Base-by-base conservation (phyloP, 2,888 invertebrate species). In the Piscicola geometra region DNA sequence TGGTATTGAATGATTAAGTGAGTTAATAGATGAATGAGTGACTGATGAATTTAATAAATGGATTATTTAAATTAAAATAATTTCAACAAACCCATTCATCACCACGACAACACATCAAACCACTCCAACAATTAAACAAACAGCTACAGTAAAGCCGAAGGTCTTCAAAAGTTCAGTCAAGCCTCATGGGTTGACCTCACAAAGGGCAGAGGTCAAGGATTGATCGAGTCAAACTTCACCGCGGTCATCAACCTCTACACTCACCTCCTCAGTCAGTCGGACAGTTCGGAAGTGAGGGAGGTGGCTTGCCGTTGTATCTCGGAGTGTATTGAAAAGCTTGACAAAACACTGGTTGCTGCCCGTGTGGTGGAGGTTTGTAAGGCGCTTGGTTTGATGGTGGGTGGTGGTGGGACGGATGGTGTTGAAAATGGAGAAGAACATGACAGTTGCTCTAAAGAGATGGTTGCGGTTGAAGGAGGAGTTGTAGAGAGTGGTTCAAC, bases 271-370 rank as follows among this genome's bases (percentile, higher is more conserved):
- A 5, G 12, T 5, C 35, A 35, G 28, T 1, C 0, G 1, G 35
- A 21, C 21, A 3, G 21, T 2, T 1, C 12, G 18, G 64, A 33
- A 2, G 18, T 21, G 32, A 9, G 35, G 9, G 67, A 67, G 28
- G 28, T 67, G 33, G 32, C 73, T n/a, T 73, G 73, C 52, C 73
- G 64, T 15, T 73, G 73, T 28, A 28, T 73, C n/a, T 35, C 60
- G 30, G 73, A 73, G 41, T 28, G 47, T n/a, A 30, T 73, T 21
- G 64, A 36, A 33, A 73, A 73, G n/a, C 64, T 73, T n/a, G 36
- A 73, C 60, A n/a, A 1, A 33, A 21, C 28, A 15, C 1, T 64
- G 12, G 36, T 60, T 9, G 35, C 33, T 35, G 35, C 73, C 1
- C 18, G 15, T 5, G 36, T 73, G 12, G 15, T 2, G 28, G 35